These are phyloP conservation scores for Parus major DNA, from an alignment of 2,113 vertebrate species.

Conservation along the genomic window DNA sequence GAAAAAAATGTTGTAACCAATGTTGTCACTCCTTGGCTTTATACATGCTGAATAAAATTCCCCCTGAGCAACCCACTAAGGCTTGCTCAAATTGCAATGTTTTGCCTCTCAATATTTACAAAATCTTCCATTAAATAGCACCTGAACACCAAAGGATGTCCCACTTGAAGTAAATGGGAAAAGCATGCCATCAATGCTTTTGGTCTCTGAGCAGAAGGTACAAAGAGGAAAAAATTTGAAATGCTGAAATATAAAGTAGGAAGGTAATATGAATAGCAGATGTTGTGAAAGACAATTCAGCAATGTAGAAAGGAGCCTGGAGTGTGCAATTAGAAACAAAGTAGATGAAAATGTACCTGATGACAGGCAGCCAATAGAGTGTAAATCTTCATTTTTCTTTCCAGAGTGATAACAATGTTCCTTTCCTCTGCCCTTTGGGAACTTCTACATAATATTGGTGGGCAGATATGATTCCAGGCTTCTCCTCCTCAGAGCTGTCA, in stretches of 20 bases:
- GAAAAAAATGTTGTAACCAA: background rate
- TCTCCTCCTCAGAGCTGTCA: background rate
- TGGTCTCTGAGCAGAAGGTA: background rate
- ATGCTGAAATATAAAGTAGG: background rate
- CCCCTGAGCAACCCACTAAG: background rate
- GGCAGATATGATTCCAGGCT: background rate
- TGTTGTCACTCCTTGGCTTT: background rate
- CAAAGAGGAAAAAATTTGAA: background rate
- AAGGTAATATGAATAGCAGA: background rate
- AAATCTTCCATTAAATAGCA: background rate
- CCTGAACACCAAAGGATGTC: background rate
- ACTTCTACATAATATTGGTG: background rate
- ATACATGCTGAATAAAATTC: background rate
- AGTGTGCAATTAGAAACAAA: background rate
- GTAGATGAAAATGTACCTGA: background rate
- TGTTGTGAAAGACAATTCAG: background rate
- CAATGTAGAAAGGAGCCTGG: background rate
- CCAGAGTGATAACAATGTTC: background rate
- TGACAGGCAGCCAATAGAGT: background rate
- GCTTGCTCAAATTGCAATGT: background rate
- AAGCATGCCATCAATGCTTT: background rate
- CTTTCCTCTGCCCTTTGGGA: background rate
- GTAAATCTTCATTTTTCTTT: background rate
- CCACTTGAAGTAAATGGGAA: background rate
- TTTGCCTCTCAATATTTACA: background rate